Evolutionary conservation across 1,140 invertebrate genomes (phyloP).

Genomic region (Ooceraea biroi): DNA sequence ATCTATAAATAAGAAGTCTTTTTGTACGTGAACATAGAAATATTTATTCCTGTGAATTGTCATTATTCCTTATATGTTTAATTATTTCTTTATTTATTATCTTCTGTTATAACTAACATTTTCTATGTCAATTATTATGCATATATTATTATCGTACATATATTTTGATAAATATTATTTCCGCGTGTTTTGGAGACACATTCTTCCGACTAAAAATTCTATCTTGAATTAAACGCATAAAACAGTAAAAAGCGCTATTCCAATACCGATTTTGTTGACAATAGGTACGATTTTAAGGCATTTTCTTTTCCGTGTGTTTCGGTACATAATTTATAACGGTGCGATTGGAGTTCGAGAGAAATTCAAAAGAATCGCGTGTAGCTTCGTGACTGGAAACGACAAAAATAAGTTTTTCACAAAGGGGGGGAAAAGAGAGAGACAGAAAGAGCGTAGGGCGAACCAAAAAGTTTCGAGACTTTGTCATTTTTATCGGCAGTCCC

Average conservation of each 20-base stretch:
- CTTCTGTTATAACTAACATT: too few relatives aligned
- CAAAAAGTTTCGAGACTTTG: slow-evolving; percentile 82
- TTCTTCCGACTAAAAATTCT: too few relatives aligned
- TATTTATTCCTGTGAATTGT: background rate
- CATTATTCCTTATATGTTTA: background rate
- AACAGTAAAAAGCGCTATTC: too few relatives aligned
- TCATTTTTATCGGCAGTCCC: slow-evolving; percentile 84
- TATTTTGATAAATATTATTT: too few relatives aligned
- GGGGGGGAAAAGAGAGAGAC: background rate
- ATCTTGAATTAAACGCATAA: too few relatives aligned
- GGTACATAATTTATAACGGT: slow-evolving; percentile 58
- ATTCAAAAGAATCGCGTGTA: slow-evolving; percentile 58
- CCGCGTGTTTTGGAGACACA: too few relatives aligned
- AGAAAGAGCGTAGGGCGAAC: background rate
- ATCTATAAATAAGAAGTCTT: background rate
- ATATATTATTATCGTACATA: too few relatives aligned
- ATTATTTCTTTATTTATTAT: background rate
- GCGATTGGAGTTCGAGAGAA: slow-evolving; percentile 59
- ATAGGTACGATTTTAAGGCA: slow-evolving; percentile 45
- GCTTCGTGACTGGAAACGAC: slow-evolving; percentile 59
- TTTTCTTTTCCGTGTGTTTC: slow-evolving; percentile 40
- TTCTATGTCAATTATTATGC: too few relatives aligned
- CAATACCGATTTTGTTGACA: background rate
- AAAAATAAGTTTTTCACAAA: slow-evolving; percentile 74
- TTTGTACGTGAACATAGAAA: background rate